Evolutionary conservation across 2,797 vertebrate genomes (phyloP), one percentile per base, ranked within the genome.

Genomic region (Sternarchorhynchus goeldii): DNA sequence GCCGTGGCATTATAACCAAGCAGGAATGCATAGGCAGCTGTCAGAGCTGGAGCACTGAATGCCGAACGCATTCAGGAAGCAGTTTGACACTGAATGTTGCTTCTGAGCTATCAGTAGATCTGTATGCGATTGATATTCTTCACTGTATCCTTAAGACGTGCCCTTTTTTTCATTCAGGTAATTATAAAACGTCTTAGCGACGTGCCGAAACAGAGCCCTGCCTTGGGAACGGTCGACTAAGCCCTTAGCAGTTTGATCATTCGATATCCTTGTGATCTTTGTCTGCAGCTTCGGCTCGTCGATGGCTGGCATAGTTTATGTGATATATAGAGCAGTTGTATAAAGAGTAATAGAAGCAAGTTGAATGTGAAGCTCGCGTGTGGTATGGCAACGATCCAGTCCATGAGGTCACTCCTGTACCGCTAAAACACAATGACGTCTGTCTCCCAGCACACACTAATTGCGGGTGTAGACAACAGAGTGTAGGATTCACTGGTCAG

Each of bases 1-100:
- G 14, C 5, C 7, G 58, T 4, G 84, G 88, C 87, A 90, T 88
- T 84, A 90, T 88, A 86, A 86, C 83, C 77, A 86, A 86, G 84
- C 83, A 55, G 77, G 83, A 60, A 79, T 58, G 5, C 77, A 64
- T 70, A 55, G 12, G 32, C 53, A 10, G 34, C 7, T 5, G 57
- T 21, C 20, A 41, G 29, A 34, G 18, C 0, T 31, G 66, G 2
- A 5, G 4, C 34, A n/a, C 18, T n/a, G 50, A 71, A 70, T 68
- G 20, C 64, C 36, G 55, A 58, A 20, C 39, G 17, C 16, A 29
- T 32, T 20, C 21, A 25, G 6, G 20, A 62, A 45, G 14, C 16
- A 39, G 34, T 21, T 4, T 50, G 20, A 73, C 8, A 66, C 5
- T 18, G 17, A 65, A 8, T 65, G 45, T 50, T 50, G 63, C 36